These are phyloP conservation scores for Myiagra hebetior DNA, from an alignment of 2,113 vertebrate genomes.

Conservation along the genomic window DNA sequence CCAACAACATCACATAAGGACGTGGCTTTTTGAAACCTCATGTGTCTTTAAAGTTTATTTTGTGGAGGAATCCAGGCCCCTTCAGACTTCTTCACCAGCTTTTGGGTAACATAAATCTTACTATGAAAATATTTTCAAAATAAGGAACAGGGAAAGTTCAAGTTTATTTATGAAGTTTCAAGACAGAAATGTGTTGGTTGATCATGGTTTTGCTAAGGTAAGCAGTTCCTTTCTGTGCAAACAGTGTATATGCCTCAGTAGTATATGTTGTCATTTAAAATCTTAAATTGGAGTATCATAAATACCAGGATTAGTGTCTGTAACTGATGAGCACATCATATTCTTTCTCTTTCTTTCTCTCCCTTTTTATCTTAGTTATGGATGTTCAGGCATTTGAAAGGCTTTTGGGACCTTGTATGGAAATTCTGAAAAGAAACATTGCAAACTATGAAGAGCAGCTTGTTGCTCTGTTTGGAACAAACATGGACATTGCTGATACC, in stretches of 20 bases:
- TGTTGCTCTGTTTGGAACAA: slow-evolving; percentile 91
- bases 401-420: slow-evolving; percentile 98
- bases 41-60: not conserved
- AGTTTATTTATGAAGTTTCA: not conserved
- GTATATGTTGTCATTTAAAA: not conserved
- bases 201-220: not conserved
- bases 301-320: not conserved
- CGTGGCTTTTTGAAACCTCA: not conserved
- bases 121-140: not conserved
- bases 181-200: not conserved
- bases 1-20: not conserved
- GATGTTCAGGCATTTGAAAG: slow-evolving; percentile 97
- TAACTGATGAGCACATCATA: not conserved
- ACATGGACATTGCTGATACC: slow-evolving; percentile 89
- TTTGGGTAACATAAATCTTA: not conserved
- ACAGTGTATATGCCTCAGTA: not conserved
- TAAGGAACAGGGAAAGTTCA: not conserved
- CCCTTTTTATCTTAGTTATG: slow-evolving; percentile 80
- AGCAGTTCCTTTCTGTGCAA: not conserved
- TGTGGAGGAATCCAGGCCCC: not conserved
- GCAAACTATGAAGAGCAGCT: slow-evolving; percentile 97
- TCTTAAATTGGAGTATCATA: not conserved
- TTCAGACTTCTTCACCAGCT: not conserved
- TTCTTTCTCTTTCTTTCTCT: slow-evolving; percentile 30
- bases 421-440: slow-evolving; percentile 99